These are phyloP conservation scores for Ceratosolen fusciceps DNA, from an alignment of 1,140 invertebrate genomes.

Conservation along the genomic window DNA sequence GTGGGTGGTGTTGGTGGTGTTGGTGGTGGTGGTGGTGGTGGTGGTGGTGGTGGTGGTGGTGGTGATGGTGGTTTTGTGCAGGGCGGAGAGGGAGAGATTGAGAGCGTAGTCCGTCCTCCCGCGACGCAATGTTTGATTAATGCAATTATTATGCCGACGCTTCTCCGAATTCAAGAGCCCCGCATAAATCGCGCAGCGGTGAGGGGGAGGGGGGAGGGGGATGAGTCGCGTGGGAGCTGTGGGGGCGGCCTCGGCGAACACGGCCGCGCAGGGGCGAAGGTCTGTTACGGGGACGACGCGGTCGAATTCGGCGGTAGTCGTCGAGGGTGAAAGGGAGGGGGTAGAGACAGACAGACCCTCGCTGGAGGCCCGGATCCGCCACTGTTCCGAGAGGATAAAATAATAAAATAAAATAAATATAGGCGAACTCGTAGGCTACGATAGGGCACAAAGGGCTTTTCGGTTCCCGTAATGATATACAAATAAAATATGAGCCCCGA, in stretches of 20 bases:
- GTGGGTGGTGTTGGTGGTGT: too few species aligned
- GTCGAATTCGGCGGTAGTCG: neutral
- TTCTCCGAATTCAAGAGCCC: constrained; percentile 9
- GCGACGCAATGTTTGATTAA: constrained; percentile 41
- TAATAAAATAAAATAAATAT: constrained; percentile 69
- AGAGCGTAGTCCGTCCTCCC: neutral
- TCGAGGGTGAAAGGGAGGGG: too few species aligned
- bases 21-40: too few species aligned
- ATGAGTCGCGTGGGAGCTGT: too few species aligned
- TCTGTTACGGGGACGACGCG: too few species aligned
- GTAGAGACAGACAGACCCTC: too few species aligned
- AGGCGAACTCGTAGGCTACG: constrained; percentile 14
- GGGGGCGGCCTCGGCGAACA: too few species aligned
- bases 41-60: neutral
- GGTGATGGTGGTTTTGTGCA: too few species aligned
- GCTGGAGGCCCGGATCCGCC: constrained; percentile 34
- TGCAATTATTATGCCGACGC: constrained; percentile 40
- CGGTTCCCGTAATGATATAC: constrained; percentile 37
- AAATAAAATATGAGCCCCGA: constrained; percentile 34
- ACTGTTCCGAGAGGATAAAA: constrained; percentile 54
- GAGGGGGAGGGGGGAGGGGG: neutral
- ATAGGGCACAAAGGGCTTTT: constrained; percentile 5
- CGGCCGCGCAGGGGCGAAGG: too few species aligned
- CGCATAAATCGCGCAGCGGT: neutral
- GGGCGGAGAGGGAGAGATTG: too few species aligned